Evolutionary conservation across 1,140 invertebrate species (phyloP).

Genomic region (Octopus sinensis): DNA sequence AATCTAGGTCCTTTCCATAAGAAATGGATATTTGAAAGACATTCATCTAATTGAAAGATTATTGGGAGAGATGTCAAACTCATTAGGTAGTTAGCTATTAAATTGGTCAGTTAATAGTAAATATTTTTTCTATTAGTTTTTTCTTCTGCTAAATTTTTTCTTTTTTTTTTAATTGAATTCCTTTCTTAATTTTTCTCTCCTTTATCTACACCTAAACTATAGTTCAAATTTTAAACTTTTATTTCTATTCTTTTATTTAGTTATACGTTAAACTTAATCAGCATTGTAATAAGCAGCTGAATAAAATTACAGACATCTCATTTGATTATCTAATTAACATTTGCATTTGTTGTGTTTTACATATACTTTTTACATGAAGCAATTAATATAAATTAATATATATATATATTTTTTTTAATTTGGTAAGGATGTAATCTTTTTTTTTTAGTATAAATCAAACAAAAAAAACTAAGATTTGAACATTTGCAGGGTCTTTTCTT

Average conservation of each 20-base stretch:
- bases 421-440: too few species aligned
- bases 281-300: background rate
- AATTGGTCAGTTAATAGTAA: background rate
- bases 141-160: background rate
- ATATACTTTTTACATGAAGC: too few species aligned
- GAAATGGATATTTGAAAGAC: background rate
- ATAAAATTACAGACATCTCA: slow-evolving; percentile 1
- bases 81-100: background rate
- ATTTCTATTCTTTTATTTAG: background rate
- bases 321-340: background rate
- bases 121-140: background rate
- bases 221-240: too few species aligned
- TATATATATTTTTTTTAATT: too few species aligned
- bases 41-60: background rate
- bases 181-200: too few species aligned
- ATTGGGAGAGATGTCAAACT: slow-evolving; percentile 3
- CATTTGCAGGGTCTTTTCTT: too few species aligned
- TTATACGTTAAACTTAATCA: background rate
- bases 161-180: too few species aligned
- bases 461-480: too few species aligned
- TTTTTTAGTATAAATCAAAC: too few species aligned
- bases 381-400: too few species aligned
- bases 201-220: too few species aligned
- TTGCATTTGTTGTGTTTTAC: too few species aligned
- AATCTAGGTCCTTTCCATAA: slow-evolving; percentile 7